A percentile compares a stretch with the other conserved stretches of the same genome.
Evolutionary conservation across 2,113 vertebrate species (phyloP).

Genomic region (Oreocharis arfaki): DNA sequence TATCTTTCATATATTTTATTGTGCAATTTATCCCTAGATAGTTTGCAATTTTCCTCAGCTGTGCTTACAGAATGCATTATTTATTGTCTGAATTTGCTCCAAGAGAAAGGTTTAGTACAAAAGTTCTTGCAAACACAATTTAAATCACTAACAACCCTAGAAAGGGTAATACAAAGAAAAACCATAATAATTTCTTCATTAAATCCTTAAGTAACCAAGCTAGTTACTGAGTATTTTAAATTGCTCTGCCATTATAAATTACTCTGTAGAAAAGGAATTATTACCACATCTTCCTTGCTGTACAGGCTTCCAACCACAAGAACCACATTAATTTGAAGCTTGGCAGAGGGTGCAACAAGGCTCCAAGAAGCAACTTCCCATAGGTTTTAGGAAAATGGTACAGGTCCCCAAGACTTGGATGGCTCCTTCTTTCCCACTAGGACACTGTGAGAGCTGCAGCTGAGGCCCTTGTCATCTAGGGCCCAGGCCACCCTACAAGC

Average conservation of each 20-base stretch:
- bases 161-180: conserved; percentile 20
- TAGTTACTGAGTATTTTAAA: conserved; percentile 28
- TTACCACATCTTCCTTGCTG: conserved; percentile 42
- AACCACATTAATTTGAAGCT: conserved; percentile 52
- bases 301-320: conserved; percentile 46
- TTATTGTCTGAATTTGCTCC: conserved; percentile 24
- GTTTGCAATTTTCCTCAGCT: conserved; percentile 22
- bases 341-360: conserved; percentile 20
- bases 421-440: background rate
- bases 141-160: background rate
- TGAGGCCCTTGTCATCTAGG: background rate
- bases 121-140: conserved; percentile 9
- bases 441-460: background rate
- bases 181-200: conserved; percentile 38
- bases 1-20: conserved; percentile 33
- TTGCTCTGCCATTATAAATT: conserved; percentile 42
- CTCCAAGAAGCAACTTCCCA: conserved; percentile 5
- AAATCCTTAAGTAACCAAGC: conserved; percentile 43
- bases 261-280: conserved; percentile 39
- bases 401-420: background rate
- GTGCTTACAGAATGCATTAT: conserved; percentile 24
- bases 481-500: background rate
- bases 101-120: conserved; percentile 14
- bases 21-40: conserved; percentile 38
- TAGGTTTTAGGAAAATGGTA: background rate